phyloP scores from a whole-genome alignment of 1,140 invertebrate genomes.

The Pteromalus puparum region DNA sequence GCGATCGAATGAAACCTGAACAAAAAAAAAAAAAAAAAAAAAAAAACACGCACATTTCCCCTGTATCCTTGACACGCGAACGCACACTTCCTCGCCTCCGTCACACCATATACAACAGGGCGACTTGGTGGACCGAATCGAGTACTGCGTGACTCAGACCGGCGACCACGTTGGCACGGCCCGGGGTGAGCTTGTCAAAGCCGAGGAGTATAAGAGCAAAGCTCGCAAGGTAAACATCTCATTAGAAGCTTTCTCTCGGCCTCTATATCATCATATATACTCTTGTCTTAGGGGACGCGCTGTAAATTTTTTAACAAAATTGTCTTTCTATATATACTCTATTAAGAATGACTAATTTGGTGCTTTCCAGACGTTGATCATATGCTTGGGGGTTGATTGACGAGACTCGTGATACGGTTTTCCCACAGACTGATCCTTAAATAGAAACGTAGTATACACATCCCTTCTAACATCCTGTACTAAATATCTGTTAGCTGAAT shows the following conservation, averaged over 20 bases:
- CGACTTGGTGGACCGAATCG: conserved; percentile 94
- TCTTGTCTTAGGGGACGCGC: background rate
- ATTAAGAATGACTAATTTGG: conserved; percentile 18
- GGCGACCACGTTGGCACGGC: conserved; percentile 88
- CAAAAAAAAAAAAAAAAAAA: background rate
- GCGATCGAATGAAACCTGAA: background rate
- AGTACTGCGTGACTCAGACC: conserved; percentile 91
- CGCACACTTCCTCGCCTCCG: conserved; percentile 30
- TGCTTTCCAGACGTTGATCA: background rate
- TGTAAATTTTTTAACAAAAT: background rate
- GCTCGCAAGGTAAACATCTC: conserved; percentile 89
- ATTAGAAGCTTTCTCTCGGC: background rate
- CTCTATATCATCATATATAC: background rate
- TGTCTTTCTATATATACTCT: background rate
- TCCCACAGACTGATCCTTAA: background rate
- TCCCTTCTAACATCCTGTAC: background rate
- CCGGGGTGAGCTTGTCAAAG: conserved; percentile 85
- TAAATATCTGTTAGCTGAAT: conserved; percentile 10
- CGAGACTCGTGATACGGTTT: background rate
- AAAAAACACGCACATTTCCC: background rate
- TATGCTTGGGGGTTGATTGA: background rate
- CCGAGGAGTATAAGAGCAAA: conserved; percentile 89
- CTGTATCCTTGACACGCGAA: conserved; percentile 43
- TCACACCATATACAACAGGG: conserved; percentile 77
- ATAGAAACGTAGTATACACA: background rate